These are phyloP conservation scores for Pterostichus niger DNA, from an alignment of 2,888 invertebrate genomes.

Conservation along the genomic window DNA sequence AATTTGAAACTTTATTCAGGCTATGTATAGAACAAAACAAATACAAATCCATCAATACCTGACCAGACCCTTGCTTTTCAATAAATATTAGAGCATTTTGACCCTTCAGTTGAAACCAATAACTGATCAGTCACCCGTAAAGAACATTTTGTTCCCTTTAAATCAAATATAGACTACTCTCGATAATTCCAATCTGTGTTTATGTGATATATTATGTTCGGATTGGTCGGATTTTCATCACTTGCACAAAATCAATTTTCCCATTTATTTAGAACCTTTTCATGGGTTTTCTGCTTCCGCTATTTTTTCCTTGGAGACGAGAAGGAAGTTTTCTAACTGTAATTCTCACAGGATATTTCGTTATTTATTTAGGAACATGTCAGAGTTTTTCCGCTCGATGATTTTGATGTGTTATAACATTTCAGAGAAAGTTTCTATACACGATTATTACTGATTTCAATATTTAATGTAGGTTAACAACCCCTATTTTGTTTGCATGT, in stretches of 20 bases:
- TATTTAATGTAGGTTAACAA: not conserved
- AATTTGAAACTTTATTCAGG: not conserved
- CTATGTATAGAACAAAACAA: slow-evolving; percentile 1
- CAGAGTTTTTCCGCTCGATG: slow-evolving; percentile 5
- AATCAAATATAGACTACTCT: slow-evolving; percentile 16
- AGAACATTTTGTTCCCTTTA: not conserved
- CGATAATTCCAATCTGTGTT: slow-evolving; percentile 23
- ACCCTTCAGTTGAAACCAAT: slow-evolving; percentile 23
- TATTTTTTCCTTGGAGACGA: not conserved
- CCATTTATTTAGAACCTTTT: slow-evolving; percentile 32
- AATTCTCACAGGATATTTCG: not conserved
- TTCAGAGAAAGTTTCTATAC: not conserved
- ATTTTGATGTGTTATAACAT: not conserved
- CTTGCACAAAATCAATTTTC: slow-evolving; percentile 26
- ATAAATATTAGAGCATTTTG: slow-evolving; percentile 38
- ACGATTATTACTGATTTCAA: too few relatives aligned
- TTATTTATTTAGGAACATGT: slow-evolving; percentile 35
- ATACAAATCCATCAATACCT: slow-evolving; percentile 15
- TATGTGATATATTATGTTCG: slow-evolving; percentile 33
- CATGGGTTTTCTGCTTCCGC: not conserved
- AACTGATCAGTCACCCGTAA: slow-evolving; percentile 3
- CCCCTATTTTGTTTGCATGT: not conserved
- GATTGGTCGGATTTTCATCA: not conserved
- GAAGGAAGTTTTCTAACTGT: slow-evolving; percentile 16
- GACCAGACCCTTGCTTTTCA: slow-evolving; percentile 18